Evolutionary conservation across 2,797 vertebrate species (phyloP), one percentile per base, ranked within the genome.

Genomic region (Diglossa cyanea): DNA sequence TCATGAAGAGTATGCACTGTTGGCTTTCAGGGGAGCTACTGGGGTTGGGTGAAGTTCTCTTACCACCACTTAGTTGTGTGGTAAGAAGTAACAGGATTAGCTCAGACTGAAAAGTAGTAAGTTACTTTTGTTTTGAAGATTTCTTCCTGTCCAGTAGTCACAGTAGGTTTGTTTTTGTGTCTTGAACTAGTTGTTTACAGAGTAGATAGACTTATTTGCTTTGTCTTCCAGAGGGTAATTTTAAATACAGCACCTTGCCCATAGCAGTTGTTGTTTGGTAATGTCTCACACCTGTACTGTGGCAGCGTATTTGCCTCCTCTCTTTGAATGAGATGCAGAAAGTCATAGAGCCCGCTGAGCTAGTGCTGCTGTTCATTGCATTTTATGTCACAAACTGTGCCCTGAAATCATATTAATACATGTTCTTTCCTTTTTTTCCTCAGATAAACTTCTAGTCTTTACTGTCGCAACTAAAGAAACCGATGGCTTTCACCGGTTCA

Each of bases 401-500:
- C 39, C 44, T 84, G 18, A 65, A 94, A 85, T 31, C 19, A 12
- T 76, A 23, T 21, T 91, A 77, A 86, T 90, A 9, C 4, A 2
- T 30, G 8, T 62, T 90, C 17, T 13, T 57, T 53, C 11, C 73
- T 66, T 78, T 95, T 83, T 42, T 55, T 87, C 57, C 91, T 95
- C 96, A 99, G 99, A 98, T 86, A 99, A 99, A 86, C 97, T 99
- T 82, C 98, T 99, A 33, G 97, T 99, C 93, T 96, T 99, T 65
- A 99, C 99, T 71, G 98, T 99, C 73, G 99, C 99, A 88, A 99
- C 99, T 21, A 98, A 98, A 95, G 98, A 99, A 98, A 99, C 98
- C 0, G 99, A 99, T 92, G 99, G 99, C 92, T 99, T 99, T 96
- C 98, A 96, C 63, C 98, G 99, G 93, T 99, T 99, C 96, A 99